Evolutionary conservation across 2,888 invertebrate species (phyloP).

Genomic region (Apodemia zela): DNA sequence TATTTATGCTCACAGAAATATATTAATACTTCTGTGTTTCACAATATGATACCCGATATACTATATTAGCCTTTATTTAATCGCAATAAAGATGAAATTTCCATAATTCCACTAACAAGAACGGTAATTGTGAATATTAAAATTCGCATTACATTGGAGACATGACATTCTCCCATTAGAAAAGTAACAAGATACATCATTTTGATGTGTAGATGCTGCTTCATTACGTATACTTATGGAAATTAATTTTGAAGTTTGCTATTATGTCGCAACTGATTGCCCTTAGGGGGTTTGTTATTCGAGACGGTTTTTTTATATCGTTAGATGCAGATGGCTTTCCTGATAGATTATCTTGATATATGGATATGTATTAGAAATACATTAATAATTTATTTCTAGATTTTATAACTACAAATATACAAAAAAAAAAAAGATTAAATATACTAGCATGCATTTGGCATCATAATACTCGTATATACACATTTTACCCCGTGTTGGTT

Average conservation of each 20-base stretch:
- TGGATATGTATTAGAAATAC: too few species aligned
- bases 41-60: slow-evolving; percentile 19
- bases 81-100: slow-evolving; percentile 26
- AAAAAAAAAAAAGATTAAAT: too few species aligned
- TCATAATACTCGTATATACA: too few species aligned
- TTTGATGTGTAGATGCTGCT: slow-evolving; percentile 45
- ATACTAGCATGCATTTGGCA: too few species aligned
- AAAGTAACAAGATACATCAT: slow-evolving; percentile 55
- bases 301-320: too few species aligned
- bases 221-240: slow-evolving; percentile 34
- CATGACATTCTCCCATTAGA: slow-evolving; percentile 57
- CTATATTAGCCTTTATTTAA: slow-evolving; percentile 26
- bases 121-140: slow-evolving; percentile 58
- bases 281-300: too few species aligned
- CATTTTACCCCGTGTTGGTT: too few species aligned
- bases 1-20: slow-evolving; percentile 20
- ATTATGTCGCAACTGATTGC: too few species aligned
- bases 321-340: too few species aligned
- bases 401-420: too few species aligned
- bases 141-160: slow-evolving; percentile 46
- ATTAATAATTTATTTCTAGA: too few species aligned
- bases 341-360: too few species aligned
- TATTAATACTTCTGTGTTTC: slow-evolving; percentile 30
- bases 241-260: slow-evolving; percentile 20
- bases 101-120: slow-evolving; percentile 23